Evolutionary conservation across 1,140 invertebrate species (phyloP), one percentile per base, ranked within the genome.

Genomic region (Trachymyrmex septentrionalis): DNA sequence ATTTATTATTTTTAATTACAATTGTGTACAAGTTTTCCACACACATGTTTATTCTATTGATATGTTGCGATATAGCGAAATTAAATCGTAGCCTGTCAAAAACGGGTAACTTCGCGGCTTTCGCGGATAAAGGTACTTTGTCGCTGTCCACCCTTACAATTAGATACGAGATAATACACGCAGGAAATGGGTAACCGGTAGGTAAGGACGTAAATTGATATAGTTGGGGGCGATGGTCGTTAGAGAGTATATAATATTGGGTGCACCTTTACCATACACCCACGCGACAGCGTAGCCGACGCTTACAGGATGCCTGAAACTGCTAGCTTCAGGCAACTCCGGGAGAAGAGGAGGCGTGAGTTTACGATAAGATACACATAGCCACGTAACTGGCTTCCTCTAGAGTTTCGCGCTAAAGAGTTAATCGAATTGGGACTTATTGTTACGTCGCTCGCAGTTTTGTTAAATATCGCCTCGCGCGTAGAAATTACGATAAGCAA

Each of bases 341-440:
- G 53, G 78, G 66, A 87, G 89, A 90, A 86, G 90, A 91, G 78
- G 67, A 92, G 90, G 90, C 87, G 87, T 86, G 86, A 91, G 87
- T 87, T 87, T 86, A 87, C 67, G 91, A 92, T 90, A 92, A 91
- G 90, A 88, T 90, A 80, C 88, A 80, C 88, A 81, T 81, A 55
- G 57, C 80, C 76, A 67, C 53, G 77, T 86, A 80, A 85, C 61
- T 48, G 63, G 72, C 86, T 86, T 78, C 82, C 84, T 59, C 59
- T 55, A 64, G 50, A 34, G 38, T 88, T 86, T 87, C 73, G 53
- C 69, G 57, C 78, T 82, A 90, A 76, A 61, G 48, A 76, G 57
- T 87, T 93, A 93, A 93, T 92, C 89, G 91, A 93, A 92, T 90
- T 86, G 88, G 90, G 89, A 93, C 90, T 93, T 92, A 89, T 87